Evolutionary conservation across 2,888 invertebrate species (phyloP).

Genomic region (Argynnis bischoffii): DNA sequence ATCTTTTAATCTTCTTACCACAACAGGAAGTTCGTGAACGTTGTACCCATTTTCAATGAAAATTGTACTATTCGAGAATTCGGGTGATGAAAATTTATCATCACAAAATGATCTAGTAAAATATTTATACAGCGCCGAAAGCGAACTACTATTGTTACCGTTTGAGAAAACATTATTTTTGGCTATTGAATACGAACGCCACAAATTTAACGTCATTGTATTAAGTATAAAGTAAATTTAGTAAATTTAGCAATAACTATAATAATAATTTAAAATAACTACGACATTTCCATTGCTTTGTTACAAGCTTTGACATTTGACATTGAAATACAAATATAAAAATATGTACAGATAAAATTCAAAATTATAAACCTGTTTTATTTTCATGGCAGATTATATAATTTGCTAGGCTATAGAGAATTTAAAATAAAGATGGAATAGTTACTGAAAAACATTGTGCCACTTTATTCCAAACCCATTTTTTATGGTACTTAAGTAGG

Average conservation of each 20-base stretch:
- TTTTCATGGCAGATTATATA: too few species aligned
- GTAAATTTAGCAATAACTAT: neutral
- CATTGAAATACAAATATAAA: neutral
- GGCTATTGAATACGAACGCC: constrained; percentile 62
- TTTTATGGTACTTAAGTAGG: too few species aligned
- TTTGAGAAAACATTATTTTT: constrained; percentile 54
- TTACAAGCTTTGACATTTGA: neutral
- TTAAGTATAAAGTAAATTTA: too few species aligned
- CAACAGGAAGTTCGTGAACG: constrained; percentile 86
- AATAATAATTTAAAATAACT: constrained; percentile 13
- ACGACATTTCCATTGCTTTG: constrained; percentile 21
- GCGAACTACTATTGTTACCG: constrained; percentile 46
- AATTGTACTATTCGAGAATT: constrained; percentile 75
- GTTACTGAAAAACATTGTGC: too few species aligned
- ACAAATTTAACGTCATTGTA: constrained; percentile 62
- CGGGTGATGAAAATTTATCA: constrained; percentile 58
- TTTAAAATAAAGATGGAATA: too few species aligned
- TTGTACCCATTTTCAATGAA: constrained; percentile 85
- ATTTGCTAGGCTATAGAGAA: too few species aligned
- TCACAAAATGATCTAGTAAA: constrained; percentile 57
- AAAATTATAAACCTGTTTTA: neutral
- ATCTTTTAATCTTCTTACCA: constrained; percentile 80
- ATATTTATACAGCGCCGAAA: constrained; percentile 42
- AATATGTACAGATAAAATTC: neutral
- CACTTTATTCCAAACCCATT: too few species aligned